phyloP scores from a whole-genome alignment of 2,113 vertebrate genomes.

The Sebastes fasciatus region DNA sequence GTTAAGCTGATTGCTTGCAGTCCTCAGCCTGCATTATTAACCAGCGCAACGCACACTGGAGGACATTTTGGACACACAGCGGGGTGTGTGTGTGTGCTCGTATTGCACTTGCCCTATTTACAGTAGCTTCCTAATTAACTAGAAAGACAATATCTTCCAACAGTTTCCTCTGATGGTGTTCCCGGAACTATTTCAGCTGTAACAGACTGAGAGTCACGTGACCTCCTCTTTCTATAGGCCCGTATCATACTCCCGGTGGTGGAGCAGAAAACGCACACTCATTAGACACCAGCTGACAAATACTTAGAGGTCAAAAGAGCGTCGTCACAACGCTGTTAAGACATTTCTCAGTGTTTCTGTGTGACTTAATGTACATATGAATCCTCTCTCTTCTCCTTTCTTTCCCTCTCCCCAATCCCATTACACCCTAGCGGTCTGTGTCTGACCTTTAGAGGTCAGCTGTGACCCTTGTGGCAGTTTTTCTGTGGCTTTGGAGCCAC shows the following conservation, averaged over 20 bases:
- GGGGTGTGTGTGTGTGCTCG: conserved; percentile 9
- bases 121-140: conserved; percentile 31
- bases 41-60: conserved; percentile 27
- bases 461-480: not conserved
- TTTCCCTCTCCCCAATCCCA: not conserved
- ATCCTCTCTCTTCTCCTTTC: not conserved
- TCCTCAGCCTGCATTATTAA: conserved; percentile 62
- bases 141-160: not conserved
- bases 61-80: conserved; percentile 42
- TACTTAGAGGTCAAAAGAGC: conserved; percentile 20
- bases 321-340: conserved; percentile 31
- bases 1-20: conserved; percentile 54
- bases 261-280: conserved; percentile 16
- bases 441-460: not conserved
- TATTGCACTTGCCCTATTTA: conserved; percentile 47
- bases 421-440: not conserved
- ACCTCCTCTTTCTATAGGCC: conserved; percentile 6
- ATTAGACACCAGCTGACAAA: conserved; percentile 58
- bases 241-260: not conserved
- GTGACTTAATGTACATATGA: not conserved
- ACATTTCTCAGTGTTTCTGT: not conserved
- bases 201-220: conserved; percentile 50
- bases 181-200: conserved; percentile 8
- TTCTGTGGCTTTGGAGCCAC: not conserved
- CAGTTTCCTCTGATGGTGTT: not conserved